phyloP scores from a whole-genome alignment of 2,888 invertebrate genomes.

The Notocelia uddmanniana region DNA sequence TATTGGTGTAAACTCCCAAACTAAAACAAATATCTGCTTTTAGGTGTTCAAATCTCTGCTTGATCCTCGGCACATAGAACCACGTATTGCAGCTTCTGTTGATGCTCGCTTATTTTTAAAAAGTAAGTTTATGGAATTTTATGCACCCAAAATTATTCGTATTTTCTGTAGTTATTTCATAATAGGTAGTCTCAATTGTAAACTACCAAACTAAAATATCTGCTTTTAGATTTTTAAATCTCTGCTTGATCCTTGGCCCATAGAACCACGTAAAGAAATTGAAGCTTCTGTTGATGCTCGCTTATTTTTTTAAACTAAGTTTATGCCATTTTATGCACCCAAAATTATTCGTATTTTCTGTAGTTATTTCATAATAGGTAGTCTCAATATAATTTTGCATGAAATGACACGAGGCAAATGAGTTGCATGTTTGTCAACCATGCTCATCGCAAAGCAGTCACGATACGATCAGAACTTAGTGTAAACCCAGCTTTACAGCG shows the following conservation, averaged over 20 bases:
- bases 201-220: neutral
- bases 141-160: no score
- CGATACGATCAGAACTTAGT: conserved; percentile 5
- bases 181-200: neutral
- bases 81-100: no score
- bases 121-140: no score
- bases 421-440: neutral
- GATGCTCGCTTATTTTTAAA: no score
- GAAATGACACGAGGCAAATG: neutral
- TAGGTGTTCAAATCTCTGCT: no score
- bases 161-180: neutral
- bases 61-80: no score
- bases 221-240: no score
- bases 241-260: no score
- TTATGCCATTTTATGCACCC: no score
- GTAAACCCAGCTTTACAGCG: neutral
- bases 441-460: neutral
- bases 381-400: neutral
- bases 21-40: neutral
- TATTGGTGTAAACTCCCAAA: neutral
- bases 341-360: neutral
- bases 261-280: no score
- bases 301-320: no score
- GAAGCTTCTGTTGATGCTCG: no score
- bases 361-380: neutral